Conservation (phyloP, 2,113 vertebrate genomes). For the Burhinus bistriatus region DNA sequence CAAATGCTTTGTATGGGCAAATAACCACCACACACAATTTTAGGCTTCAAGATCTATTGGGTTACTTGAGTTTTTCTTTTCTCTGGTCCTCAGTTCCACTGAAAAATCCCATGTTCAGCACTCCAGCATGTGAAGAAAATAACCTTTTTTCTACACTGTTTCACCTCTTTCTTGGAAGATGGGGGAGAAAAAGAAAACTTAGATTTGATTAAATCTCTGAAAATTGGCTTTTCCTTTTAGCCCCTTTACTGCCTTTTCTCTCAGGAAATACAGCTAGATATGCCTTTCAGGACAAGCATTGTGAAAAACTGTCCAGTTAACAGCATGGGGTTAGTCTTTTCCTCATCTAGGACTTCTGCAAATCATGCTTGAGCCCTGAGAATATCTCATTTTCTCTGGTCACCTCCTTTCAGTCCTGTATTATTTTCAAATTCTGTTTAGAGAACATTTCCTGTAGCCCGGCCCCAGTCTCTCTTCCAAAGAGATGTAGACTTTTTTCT, state of each 20-base stretch:
- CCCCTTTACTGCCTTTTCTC: background rate
- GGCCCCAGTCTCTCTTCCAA: background rate
- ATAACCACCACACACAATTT: background rate
- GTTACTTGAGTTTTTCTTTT: background rate
- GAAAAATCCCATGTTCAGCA: fast-evolving
- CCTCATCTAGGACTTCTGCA: background rate
- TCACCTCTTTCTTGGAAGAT: background rate
- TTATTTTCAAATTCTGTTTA: background rate
- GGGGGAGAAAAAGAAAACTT: background rate
- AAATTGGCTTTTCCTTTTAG: background rate
- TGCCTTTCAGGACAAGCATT: background rate
- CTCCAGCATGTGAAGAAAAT: background rate
- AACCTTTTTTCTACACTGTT: background rate
- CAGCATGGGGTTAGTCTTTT: fast-evolving
- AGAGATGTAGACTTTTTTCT: background rate
- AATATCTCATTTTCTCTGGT: background rate
- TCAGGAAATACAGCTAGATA: background rate
- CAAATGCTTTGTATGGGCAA: background rate
- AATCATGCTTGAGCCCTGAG: background rate
- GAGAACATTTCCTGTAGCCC: background rate
- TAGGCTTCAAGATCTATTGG: background rate
- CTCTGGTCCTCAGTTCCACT: background rate
- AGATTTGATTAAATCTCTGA: background rate
- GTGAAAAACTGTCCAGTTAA: background rate
- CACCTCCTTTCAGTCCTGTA: background rate